phyloP scores from a whole-genome alignment of 2,113 vertebrate genomes.

The Gambusia affinis region DNA sequence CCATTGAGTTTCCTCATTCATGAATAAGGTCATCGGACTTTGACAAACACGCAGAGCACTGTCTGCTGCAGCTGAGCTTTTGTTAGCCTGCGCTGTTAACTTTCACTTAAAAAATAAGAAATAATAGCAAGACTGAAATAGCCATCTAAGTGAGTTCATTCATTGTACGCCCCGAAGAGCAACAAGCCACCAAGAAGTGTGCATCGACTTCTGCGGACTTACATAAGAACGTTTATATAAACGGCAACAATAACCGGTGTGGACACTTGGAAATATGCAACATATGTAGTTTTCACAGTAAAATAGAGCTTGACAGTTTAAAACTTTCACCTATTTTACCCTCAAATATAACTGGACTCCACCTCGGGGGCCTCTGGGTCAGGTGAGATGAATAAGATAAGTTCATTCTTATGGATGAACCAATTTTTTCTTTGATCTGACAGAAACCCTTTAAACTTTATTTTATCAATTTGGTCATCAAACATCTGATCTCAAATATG shows the following conservation, averaged over 20 bases:
- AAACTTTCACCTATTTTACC: background rate
- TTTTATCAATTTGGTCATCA: too few species aligned
- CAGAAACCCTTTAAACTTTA: too few species aligned
- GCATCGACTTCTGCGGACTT: conserved; percentile 37
- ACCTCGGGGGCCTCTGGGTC: background rate
- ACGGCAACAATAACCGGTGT: background rate
- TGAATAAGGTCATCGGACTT: conserved; percentile 61
- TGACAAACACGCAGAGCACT: conserved; percentile 44
- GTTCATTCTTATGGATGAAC: too few species aligned
- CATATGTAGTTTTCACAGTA: background rate
- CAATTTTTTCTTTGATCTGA: too few species aligned
- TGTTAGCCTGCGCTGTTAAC: conserved; percentile 46
- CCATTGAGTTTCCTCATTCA: conserved; percentile 64
- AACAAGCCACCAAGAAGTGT: conserved; percentile 8
- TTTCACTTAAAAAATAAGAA: conserved; percentile 28
- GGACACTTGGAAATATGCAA: background rate
- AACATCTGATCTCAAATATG: too few species aligned
- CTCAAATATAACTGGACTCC: background rate
- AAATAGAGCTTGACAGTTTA: background rate
- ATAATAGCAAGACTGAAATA: conserved; percentile 46
- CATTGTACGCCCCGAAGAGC: conserved; percentile 32
- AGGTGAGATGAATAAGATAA: too few species aligned
- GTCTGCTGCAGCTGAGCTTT: conserved; percentile 49
- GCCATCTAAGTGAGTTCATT: conserved; percentile 43
- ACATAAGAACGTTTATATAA: conserved; percentile 46